These are phyloP conservation scores for Tokudaia tokunoshimensis DNA, from an alignment of 2,797 vertebrate species.

Conservation along the genomic window DNA sequence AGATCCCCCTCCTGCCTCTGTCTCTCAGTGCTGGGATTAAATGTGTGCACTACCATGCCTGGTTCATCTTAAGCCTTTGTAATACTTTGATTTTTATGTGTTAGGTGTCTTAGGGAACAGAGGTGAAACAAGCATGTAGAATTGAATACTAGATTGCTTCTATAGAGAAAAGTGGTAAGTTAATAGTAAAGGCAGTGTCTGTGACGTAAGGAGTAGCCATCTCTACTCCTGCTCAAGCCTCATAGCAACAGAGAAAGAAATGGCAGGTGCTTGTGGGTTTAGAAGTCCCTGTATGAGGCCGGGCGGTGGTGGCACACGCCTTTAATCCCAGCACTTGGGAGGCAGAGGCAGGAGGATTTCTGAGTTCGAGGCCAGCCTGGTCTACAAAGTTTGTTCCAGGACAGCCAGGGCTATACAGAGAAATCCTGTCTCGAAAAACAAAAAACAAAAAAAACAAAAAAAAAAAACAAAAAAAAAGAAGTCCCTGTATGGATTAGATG, in stretches of 20 bases:
- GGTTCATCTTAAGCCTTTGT: background rate
- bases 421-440: too few relatives aligned
- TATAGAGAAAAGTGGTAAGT: background rate
- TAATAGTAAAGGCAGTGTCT: fast-evolving
- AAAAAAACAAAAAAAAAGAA: too few relatives aligned
- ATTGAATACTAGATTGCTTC: background rate
- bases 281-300: background rate
- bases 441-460: too few relatives aligned
- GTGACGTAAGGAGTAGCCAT: background rate
- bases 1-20: background rate
- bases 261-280: background rate
- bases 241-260: background rate
- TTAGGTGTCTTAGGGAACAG: background rate
- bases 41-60: background rate
- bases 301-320: too few relatives aligned
- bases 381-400: too few relatives aligned
- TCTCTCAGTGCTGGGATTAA: background rate
- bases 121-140: background rate
- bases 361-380: too few relatives aligned
- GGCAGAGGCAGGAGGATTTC: too few relatives aligned
- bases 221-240: background rate
- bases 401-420: too few relatives aligned
- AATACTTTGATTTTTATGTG: background rate
- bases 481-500: background rate
- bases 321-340: too few relatives aligned